Evolutionary conservation across 2,797 vertebrate genomes (phyloP), one percentile per base, ranked within the genome.

Genomic region (Novumbra hubbsi): DNA sequence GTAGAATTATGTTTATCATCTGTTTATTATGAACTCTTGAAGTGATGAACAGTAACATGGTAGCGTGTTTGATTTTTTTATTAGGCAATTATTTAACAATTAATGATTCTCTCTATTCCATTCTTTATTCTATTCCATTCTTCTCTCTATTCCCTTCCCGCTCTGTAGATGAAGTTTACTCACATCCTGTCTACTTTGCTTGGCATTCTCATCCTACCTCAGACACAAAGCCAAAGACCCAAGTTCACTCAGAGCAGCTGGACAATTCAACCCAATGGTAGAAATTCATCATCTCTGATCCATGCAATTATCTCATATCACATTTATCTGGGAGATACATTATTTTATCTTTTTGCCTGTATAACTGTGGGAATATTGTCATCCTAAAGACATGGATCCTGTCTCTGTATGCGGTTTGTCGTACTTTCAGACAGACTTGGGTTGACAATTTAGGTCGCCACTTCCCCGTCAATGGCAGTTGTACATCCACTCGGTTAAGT

Each of bases 211-310:
- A 68, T 83, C 65, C 27, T 85, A 1, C 86, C 60, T 14, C 72
- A 79, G 24, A 62, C 83, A 73, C 48, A 60, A 27, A 34, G 16
- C 17, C 81, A 77, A 76, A 88, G 79, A 69, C 84, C 87, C 0
- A 65, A 0, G 38, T 76, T 73, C 50, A 60, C 75, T 34, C 57
- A 69, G 68, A 69, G 8, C 27, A 77, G 73, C 24, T 88, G 90
- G 91, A 91, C 80, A 57, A 84, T 94, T 68, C 80, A 82, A 77
- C 88, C 90, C 0, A 91, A 93, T 68, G 77, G 93, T 94, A 86
- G 0, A 77, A 19, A 28, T 17, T 32, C 14, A 48, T n/a, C 1
- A 45, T 4, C 38, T 15, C 14, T 48, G 14, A 49, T 24, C 66
- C 8, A 7, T 5, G 21, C 27, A 28, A 70, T 38, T 48, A 30